phyloP scores from a whole-genome alignment of 2,888 invertebrate genomes.

The Cotesia congregata region DNA sequence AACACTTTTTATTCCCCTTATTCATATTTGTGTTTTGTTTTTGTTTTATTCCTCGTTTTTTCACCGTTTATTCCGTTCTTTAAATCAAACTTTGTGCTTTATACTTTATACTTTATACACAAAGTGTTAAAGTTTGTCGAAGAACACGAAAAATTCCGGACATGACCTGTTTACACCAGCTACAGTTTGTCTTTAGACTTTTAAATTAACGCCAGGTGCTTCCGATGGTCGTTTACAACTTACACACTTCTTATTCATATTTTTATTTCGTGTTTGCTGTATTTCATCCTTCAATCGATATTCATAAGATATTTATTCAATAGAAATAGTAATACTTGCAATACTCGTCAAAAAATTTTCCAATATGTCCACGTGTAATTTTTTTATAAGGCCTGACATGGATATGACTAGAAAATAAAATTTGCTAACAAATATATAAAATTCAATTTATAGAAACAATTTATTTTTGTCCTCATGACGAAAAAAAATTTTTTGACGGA shows the following conservation, averaged over 20 bases:
- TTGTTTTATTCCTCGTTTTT: neutral
- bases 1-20: constrained; percentile 13
- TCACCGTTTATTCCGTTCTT: neutral
- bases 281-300: neutral
- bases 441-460: no score
- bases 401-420: no score
- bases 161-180: constrained; percentile 48
- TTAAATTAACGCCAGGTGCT: constrained; percentile 50
- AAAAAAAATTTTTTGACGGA: no score
- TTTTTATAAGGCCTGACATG: no score
- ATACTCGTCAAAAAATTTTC: no score
- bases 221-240: constrained; percentile 35
- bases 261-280: neutral
- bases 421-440: no score
- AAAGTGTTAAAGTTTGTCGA: constrained; percentile 3
- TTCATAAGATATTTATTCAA: neutral
- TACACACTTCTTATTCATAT: constrained; percentile 17
- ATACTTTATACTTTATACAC: neutral
- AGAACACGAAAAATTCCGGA: constrained; percentile 50
- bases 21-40: constrained; percentile 11
- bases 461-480: no score
- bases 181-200: constrained; percentile 48
- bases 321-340: neutral
- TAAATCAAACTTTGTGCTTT: constrained; percentile 1
- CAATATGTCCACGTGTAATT: no score